Conservation (phyloP, 2,888 invertebrate species). For the Chamaedrilus cognettii region DNA sequence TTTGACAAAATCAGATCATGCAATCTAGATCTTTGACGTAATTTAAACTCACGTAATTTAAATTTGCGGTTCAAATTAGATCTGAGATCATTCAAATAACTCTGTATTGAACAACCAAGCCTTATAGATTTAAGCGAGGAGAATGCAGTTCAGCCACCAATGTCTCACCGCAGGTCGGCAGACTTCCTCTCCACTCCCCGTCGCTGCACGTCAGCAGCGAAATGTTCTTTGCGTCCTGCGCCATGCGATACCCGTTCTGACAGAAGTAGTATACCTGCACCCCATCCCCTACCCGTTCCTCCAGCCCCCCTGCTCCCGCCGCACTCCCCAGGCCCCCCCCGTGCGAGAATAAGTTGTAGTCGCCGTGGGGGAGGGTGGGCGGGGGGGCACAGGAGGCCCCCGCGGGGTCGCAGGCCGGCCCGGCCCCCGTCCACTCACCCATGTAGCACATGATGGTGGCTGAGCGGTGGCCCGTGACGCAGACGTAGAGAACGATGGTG, state of each 20-base stretch:
- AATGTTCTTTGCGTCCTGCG: constrained; percentile 5
- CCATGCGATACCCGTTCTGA: constrained; percentile 24
- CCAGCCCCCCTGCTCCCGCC: constrained; percentile 6
- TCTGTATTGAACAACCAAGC: too few species aligned
- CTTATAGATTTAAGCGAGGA: too few species aligned
- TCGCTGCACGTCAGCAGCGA: constrained; percentile 21
- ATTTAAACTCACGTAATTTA: too few species aligned
- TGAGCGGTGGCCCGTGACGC: constrained; percentile 69
- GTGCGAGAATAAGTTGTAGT: constrained; percentile 13
- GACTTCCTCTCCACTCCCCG: constrained; percentile 26
- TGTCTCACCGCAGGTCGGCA: constrained; percentile 25
- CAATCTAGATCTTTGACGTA: too few species aligned
- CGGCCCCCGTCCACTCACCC: constrained; percentile 27
- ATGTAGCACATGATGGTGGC: constrained; percentile 16
- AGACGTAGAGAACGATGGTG: constrained; percentile 70
- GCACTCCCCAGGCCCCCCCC: background rate
- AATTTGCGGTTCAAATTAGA: too few species aligned
- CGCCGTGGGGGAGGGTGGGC: constrained; percentile 16
- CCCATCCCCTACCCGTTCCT: constrained; percentile 17
- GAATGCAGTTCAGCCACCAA: too few species aligned
- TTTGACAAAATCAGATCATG: too few species aligned
- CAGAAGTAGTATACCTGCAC: constrained; percentile 28
- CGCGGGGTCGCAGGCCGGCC: constrained; percentile 19
- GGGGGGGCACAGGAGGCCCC: constrained; percentile 17
- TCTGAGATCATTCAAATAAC: too few species aligned